A percentile compares a stretch with the other conserved stretches of the same genome.
Conservation (phyloP, 2,888 invertebrate genomes). For the Thymelicus sylvestris region DNA sequence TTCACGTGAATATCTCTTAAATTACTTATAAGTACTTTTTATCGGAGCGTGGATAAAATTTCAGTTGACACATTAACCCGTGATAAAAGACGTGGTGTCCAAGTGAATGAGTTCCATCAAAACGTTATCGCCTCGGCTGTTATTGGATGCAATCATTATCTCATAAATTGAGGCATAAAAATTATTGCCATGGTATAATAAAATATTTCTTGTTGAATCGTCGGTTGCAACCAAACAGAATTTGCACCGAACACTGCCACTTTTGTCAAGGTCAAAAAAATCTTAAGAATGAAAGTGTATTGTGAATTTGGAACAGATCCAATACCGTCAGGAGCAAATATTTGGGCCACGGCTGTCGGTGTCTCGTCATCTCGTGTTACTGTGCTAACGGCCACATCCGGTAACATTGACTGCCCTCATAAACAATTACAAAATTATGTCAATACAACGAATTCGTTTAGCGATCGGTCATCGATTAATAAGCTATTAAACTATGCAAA, state of each 20-base stretch:
- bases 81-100: constrained; percentile 65
- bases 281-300: constrained; percentile 70
- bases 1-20: constrained; percentile 47
- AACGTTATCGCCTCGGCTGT: constrained; percentile 61
- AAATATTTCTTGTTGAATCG: background rate
- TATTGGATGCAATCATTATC: constrained; percentile 45
- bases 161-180: constrained; percentile 14
- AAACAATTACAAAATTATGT: constrained; percentile 62
- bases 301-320: constrained; percentile 72
- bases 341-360: constrained; percentile 77
- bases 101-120: constrained; percentile 65
- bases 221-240: background rate
- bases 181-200: background rate
- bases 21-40: constrained; percentile 54
- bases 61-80: constrained; percentile 78
- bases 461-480: constrained; percentile 1
- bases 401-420: constrained; percentile 80
- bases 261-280: constrained; percentile 52
- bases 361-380: constrained; percentile 73
- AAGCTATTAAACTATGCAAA: background rate
- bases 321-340: constrained; percentile 71
- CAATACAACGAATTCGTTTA: background rate
- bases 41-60: constrained; percentile 63
- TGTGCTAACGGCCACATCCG: constrained; percentile 71
- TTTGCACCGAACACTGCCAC: background rate